A percentile compares a stretch with the other conserved stretches of the same genome.
Conservation (phyloP, 23 tunicate genomes). For the Corella eumyota region DNA sequence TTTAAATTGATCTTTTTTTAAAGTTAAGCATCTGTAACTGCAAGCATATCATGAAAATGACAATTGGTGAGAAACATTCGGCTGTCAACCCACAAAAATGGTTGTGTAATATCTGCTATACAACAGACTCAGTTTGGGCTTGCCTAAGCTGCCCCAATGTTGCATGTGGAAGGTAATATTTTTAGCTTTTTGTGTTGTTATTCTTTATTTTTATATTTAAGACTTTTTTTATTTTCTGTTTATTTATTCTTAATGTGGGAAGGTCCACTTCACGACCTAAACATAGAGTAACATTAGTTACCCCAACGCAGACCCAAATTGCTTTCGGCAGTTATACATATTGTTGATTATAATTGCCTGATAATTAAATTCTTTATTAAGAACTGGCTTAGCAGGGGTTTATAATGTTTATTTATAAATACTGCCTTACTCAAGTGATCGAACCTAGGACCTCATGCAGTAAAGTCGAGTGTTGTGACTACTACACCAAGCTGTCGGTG, state of each 20-base stretch:
- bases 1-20: conserved; percentile 1
- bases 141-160: conserved; percentile 92
- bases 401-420: too few relatives aligned
- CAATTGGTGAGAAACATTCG: conserved; percentile 79
- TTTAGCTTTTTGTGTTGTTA: neutral
- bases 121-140: conserved; percentile 92
- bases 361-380: too few relatives aligned
- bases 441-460: too few relatives aligned
- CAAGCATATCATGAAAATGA: conserved; percentile 82
- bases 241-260: neutral
- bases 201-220: neutral
- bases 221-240: neutral
- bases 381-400: too few relatives aligned
- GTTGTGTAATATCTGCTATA: conserved; percentile 62
- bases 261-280: too few relatives aligned
- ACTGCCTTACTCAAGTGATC: too few relatives aligned
- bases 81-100: conserved; percentile 72
- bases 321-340: too few relatives aligned
- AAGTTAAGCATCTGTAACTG: conserved; percentile 81
- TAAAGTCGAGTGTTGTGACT: too few relatives aligned
- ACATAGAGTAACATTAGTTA: too few relatives aligned
- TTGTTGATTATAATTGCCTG: too few relatives aligned
- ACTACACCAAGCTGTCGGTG: too few relatives aligned
- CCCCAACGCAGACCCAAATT: too few relatives aligned
- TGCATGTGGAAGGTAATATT: conserved; percentile 95